These are phyloP conservation scores for Megalops atlanticus DNA, from an alignment of 2,113 vertebrate genomes.

Conservation along the genomic window DNA sequence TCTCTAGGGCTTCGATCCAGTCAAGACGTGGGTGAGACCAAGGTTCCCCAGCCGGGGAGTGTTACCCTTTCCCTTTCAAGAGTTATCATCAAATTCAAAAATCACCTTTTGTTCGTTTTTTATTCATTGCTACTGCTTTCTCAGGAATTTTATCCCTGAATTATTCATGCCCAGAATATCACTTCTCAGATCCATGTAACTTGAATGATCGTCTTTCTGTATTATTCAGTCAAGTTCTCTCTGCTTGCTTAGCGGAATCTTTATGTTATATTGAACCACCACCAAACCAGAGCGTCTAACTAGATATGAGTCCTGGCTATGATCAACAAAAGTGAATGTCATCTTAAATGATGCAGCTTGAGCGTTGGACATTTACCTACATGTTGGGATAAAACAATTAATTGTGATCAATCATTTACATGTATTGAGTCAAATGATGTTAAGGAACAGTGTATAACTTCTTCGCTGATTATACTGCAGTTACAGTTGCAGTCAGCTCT, in stretches of 20 bases:
- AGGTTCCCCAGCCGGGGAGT: not conserved
- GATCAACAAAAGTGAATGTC: not conserved
- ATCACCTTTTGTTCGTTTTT: not conserved
- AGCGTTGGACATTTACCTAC: too few species aligned
- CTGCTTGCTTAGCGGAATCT: too few species aligned
- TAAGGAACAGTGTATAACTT: not conserved
- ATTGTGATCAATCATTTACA: not conserved
- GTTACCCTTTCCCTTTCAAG: not conserved
- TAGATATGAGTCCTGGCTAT: not conserved
- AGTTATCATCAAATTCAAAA: not conserved
- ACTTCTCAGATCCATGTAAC: not conserved
- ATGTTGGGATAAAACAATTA: too few species aligned
- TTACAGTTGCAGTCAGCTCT: too few species aligned
- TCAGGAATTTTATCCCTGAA: not conserved
- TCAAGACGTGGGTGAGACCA: too few species aligned
- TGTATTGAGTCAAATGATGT: not conserved
- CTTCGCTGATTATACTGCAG: not conserved
- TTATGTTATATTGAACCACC: too few species aligned
- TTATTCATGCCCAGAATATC: not conserved
- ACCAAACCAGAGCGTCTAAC: too few species aligned
- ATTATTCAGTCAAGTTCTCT: too few species aligned
- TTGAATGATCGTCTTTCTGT: too few species aligned
- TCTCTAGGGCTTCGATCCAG: not conserved
- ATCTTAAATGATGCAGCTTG: too few species aligned
- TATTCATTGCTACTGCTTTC: not conserved